Conservation (phyloP, 2,888 invertebrate species). For the Phytoseiulus persimilis region DNA sequence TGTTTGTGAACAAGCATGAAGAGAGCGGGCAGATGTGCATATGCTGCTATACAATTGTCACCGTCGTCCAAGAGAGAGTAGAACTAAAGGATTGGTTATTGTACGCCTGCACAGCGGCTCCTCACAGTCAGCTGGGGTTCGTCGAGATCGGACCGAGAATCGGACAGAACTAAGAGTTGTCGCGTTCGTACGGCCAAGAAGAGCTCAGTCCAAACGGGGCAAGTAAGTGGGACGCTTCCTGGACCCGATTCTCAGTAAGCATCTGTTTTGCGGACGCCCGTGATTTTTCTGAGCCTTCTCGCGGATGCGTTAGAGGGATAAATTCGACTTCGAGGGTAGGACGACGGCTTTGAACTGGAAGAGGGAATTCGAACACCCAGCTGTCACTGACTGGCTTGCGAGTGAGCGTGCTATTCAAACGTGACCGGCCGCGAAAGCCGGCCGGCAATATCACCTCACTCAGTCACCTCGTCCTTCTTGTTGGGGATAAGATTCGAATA, state of each 20-base stretch:
- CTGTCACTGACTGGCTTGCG: neutral
- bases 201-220: no score
- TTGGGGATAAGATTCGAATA: neutral
- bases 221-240: no score
- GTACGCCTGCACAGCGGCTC: neutral
- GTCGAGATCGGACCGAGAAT: neutral
- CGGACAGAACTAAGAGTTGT: neutral
- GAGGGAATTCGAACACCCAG: neutral
- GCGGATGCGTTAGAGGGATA: neutral
- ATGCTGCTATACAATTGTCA: neutral
- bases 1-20: neutral
- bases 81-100: neutral
- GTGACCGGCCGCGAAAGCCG: conserved; percentile 5
- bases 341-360: neutral
- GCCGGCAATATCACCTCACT: neutral
- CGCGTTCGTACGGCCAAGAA: neutral
- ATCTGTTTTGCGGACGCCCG: neutral
- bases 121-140: neutral
- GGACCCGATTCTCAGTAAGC: neutral
- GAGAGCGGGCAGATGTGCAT: conserved; percentile 5
- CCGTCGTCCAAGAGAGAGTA: neutral
- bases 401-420: neutral
- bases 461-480: neutral
- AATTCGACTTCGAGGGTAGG: neutral
- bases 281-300: neutral